Conservation (phyloP, 1,140 invertebrate genomes). For the Orchesella cincta region DNA sequence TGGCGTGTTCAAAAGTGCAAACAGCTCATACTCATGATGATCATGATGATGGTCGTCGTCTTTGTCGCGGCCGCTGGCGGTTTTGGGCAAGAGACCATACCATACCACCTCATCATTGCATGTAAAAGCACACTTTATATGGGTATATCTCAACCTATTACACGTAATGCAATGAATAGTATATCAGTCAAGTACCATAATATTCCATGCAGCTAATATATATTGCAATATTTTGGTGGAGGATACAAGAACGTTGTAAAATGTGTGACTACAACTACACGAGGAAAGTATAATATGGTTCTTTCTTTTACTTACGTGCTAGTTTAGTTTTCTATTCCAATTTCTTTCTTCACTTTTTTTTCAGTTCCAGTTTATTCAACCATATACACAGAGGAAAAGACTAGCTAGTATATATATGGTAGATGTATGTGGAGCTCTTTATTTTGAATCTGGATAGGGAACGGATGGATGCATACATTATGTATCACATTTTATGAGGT, state of each 20-base stretch:
- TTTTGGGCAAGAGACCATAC: not conserved
- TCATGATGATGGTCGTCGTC: not conserved
- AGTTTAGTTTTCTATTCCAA: not conserved
- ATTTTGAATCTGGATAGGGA: not conserved
- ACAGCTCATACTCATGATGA: slow-evolving; percentile 12
- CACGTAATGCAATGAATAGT: not conserved
- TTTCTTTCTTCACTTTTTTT: slow-evolving; percentile 18
- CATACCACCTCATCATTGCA: not conserved
- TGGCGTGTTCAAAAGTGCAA: not conserved
- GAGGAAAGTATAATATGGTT: slow-evolving; percentile 1
- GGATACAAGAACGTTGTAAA: slow-evolving; percentile 5
- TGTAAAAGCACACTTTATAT: not conserved
- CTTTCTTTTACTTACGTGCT: not conserved
- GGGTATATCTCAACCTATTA: not conserved
- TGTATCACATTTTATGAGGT: slow-evolving; percentile 22
- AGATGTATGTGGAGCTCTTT: not conserved
- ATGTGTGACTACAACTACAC: not conserved
- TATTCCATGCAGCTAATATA: not conserved
- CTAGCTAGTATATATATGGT: not conserved
- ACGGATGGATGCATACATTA: slow-evolving; percentile 22
- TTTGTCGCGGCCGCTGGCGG: not conserved
- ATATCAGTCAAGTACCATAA: not conserved
- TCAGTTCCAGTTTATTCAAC: slow-evolving; percentile 3
- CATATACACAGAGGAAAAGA: not conserved
- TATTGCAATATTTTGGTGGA: not conserved